Evolutionary conservation across 1,140 invertebrate genomes (phyloP).

Genomic region (Phymorhynchus buccinoides): DNA sequence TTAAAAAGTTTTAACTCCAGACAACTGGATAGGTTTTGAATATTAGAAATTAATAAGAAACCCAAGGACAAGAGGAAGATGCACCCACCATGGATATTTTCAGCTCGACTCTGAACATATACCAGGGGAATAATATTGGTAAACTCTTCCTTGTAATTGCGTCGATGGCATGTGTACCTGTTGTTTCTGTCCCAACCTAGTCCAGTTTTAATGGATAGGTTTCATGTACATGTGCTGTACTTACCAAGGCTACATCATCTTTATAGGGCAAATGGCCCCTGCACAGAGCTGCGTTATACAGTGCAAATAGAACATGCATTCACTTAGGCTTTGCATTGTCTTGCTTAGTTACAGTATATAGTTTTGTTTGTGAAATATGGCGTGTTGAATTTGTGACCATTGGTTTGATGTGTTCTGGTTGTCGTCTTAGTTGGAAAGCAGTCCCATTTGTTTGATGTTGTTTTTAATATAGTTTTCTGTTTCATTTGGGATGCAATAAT

Average conservation of each 20-base stretch:
- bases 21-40: no score
- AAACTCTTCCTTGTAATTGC: not conserved
- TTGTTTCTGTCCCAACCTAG: not conserved
- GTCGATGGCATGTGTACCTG: not conserved
- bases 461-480: not conserved
- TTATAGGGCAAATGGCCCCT: not conserved
- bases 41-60: no score
- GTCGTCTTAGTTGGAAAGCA: not conserved
- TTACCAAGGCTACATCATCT: not conserved
- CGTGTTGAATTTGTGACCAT: not conserved
- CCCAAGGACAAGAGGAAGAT: no score
- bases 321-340: not conserved
- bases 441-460: not conserved
- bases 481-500: not conserved
- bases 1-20: no score
- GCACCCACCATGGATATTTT: no score
- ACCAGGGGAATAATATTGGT: no score
- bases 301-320: not conserved
- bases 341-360: not conserved
- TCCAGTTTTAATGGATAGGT: not conserved
- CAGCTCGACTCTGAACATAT: no score
- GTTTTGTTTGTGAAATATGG: no score
- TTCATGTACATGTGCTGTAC: not conserved
- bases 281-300: not conserved
- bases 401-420: not conserved